Base-by-base conservation (phyloP, 2,888 invertebrate species). In the Drosophila ezoana region DNA sequence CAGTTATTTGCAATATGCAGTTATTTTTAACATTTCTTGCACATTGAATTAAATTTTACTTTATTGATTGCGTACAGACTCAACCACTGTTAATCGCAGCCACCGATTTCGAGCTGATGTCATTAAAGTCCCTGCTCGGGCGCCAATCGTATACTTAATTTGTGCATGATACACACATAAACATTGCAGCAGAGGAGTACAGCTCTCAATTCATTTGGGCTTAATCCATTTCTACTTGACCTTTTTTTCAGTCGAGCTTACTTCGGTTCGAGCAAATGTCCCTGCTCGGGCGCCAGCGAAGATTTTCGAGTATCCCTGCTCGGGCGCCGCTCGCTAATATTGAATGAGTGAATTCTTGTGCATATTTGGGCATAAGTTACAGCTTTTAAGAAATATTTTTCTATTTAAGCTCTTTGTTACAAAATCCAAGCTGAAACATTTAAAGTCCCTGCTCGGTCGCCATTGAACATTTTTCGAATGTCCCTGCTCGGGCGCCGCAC, bases 71-170 rank as follows among this genome's bases (percentile, higher is more conserved):
- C 23, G n/a, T 9, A 8, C 2, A 3, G 11, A 2, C 16, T 33
- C 10, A 37, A 56, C 49, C 56, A 56, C 56, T 37, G 56, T 56
- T 23, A 23, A 23, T 23, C 1, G 23, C 23, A 23, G 13, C 23
- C 2, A 6, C 11, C 4, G 32, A 44, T 3, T 20, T 32, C 13
- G n/a, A 54, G 32, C 14, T 20, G 45, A 45, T 44, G 13, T 49
- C 23, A 38, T 49, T 20, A 14, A 38, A 38, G 28, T 32, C 28
- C 40, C 32, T 41, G 41, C 53, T 41, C 28, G 38, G 38, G 49
- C 37, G 40, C 32, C 40, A 58, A 28, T 16, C 14, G 45, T 23
- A 41, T 48, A 62, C 47, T 62, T 62, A 41, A 58, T 58, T 41
- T 62, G 13, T 48, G 18, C 33, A 49, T 60, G 9, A 41, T 13